Evolutionary conservation across 2,113 vertebrate species (phyloP).

Genomic region (Puffinus mauretanicus): DNA sequence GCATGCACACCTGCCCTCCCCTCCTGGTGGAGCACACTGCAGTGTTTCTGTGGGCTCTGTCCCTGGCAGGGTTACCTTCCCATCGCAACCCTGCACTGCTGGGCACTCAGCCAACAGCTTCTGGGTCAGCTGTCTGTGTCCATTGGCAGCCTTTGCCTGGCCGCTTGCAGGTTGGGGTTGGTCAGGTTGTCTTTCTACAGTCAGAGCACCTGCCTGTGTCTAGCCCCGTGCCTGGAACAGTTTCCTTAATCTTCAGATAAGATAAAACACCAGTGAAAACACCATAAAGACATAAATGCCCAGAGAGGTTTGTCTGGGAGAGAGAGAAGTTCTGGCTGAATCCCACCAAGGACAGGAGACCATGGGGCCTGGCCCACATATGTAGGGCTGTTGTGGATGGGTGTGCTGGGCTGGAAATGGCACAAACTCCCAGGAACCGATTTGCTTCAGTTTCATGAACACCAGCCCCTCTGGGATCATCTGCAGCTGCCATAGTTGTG

Average conservation of each 20-base stretch:
- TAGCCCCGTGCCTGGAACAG: background rate
- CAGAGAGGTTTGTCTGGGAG: background rate
- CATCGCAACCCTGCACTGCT: background rate
- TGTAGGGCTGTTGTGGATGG: background rate
- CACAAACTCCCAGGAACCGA: background rate
- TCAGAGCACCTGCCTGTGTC: background rate
- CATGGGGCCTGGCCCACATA: background rate
- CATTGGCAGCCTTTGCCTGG: background rate
- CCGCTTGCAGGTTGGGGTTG: background rate
- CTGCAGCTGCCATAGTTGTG: background rate
- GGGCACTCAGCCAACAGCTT: background rate
- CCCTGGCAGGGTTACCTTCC: background rate
- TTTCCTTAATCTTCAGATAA: conserved; percentile 32
- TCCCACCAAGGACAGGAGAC: background rate
- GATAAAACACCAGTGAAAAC: conserved; percentile 39
- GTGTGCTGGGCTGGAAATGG: background rate
- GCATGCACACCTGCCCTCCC: background rate
- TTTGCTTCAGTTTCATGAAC: background rate
- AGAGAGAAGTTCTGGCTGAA: background rate
- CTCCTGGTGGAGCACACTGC: background rate
- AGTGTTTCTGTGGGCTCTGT: background rate
- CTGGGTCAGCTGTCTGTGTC: background rate
- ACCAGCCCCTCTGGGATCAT: background rate
- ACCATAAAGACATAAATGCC: background rate
- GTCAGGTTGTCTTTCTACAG: background rate